These are phyloP conservation scores for Aelia acuminata DNA, from an alignment of 2,888 invertebrate genomes.

Conservation along the genomic window DNA sequence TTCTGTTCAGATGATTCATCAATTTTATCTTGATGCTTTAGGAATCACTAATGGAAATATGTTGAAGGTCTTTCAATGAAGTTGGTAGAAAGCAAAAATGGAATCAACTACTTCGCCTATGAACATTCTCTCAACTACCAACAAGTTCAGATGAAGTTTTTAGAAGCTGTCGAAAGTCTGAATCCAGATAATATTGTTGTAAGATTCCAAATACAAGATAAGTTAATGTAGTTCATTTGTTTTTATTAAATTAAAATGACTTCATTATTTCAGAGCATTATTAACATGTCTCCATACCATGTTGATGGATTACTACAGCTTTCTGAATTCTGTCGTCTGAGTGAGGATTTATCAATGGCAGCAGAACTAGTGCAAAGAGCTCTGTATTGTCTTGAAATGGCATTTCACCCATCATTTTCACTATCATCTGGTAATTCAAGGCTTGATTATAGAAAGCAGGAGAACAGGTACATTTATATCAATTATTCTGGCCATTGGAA, in stretches of 20 bases:
- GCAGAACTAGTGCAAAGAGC: slow-evolving; percentile 85
- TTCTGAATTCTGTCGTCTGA: slow-evolving; percentile 83
- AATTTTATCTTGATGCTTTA: background rate
- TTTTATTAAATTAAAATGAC: background rate
- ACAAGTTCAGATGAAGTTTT: slow-evolving; percentile 80
- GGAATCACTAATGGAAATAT: background rate
- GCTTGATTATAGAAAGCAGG: slow-evolving; percentile 83
- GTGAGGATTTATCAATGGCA: slow-evolving; percentile 84
- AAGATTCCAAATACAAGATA: slow-evolving; percentile 66
- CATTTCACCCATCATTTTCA: slow-evolving; percentile 85
- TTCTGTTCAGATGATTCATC: background rate
- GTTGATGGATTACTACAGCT: slow-evolving; percentile 85
- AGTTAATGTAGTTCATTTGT: background rate
- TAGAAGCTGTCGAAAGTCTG: slow-evolving; percentile 83
- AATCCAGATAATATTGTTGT: slow-evolving; percentile 85
- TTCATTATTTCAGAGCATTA: slow-evolving; percentile 73
- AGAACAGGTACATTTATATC: slow-evolving; percentile 77
- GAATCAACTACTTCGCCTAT: slow-evolving; percentile 78
- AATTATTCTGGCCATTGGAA: slow-evolving; percentile 55
- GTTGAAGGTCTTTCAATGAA: slow-evolving; percentile 78
- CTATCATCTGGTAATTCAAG: slow-evolving; percentile 81
- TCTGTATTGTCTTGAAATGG: slow-evolving; percentile 81
- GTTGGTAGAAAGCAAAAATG: slow-evolving; percentile 73
- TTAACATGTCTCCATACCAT: slow-evolving; percentile 83
- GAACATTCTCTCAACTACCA: slow-evolving; percentile 83